Percentiles rank a stretch among this genome's conserved stretches.
phyloP scores from a whole-genome alignment of 2,888 invertebrate genomes.

The Nemurella pictetii region DNA sequence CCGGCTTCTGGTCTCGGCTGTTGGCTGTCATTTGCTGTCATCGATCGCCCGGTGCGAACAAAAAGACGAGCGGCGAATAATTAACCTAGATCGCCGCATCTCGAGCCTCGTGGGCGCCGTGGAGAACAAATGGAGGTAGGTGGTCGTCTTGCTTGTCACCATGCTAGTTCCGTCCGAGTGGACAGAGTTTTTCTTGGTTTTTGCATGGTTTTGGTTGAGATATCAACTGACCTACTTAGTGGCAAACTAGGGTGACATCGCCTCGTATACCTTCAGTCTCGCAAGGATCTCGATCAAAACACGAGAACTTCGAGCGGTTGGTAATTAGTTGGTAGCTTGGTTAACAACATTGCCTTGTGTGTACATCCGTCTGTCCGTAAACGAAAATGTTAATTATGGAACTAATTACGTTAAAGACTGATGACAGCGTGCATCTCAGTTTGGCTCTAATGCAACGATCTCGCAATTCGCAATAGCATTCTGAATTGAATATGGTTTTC shows the following conservation, averaged over 20 bases:
- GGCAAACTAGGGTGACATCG: neutral
- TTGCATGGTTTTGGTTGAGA: neutral
- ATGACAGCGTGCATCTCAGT: too few species aligned
- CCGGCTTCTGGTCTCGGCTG: too few species aligned
- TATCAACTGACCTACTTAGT: neutral
- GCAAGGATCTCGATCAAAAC: neutral
- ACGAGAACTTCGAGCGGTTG: neutral
- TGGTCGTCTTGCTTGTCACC: neutral
- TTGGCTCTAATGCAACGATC: too few species aligned
- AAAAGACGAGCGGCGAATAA: neutral
- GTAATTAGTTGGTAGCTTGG: neutral
- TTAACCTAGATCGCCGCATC: neutral
- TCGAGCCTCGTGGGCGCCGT: too few species aligned
- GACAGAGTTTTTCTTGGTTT: neutral
- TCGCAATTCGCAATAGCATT: too few species aligned
- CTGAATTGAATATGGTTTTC: too few species aligned
- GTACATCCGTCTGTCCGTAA: neutral
- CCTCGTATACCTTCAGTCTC: neutral
- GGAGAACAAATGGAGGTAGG: neutral
- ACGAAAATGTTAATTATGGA: neutral
- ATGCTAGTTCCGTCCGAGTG: neutral
- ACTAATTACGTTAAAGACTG: neutral
- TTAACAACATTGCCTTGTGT: neutral
- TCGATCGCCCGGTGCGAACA: neutral
- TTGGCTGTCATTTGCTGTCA: too few species aligned